Percentiles rank a stretch among this genome's conserved stretches.
Evolutionary conservation across 2,888 invertebrate genomes (phyloP).

Genomic region (Eumacrocentrus americanus): DNA sequence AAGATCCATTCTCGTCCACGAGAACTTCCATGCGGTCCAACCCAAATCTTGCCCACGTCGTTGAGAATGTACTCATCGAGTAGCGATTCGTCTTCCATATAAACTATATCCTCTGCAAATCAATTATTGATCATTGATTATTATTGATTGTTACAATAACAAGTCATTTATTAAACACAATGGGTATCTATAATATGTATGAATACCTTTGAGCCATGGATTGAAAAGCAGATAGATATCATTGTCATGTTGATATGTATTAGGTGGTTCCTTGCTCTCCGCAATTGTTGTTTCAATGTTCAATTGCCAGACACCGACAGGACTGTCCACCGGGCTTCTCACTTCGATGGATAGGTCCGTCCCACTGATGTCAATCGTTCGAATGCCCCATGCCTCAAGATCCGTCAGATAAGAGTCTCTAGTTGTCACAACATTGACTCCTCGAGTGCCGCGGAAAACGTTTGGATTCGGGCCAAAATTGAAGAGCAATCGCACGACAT

Average conservation of each 20-base stretch:
- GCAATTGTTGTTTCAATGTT: constrained; percentile 68
- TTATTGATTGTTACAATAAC: background rate
- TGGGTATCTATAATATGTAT: background rate
- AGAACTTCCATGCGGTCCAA: constrained; percentile 75
- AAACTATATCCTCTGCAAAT: constrained; percentile 74
- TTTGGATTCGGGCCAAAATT: constrained; percentile 67
- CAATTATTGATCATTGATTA: background rate
- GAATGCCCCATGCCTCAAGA: constrained; percentile 61
- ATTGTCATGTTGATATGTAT: constrained; percentile 68
- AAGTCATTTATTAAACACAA: background rate
- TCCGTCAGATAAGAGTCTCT: constrained; percentile 45
- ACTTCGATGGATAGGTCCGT: constrained; percentile 63
- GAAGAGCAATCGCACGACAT: constrained; percentile 73
- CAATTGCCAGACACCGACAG: constrained; percentile 74
- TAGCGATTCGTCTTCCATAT: constrained; percentile 72
- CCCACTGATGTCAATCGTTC: constrained; percentile 52
- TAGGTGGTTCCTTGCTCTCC: constrained; percentile 58
- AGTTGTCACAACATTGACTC: constrained; percentile 57
- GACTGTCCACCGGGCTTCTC: constrained; percentile 69
- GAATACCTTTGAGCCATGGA: constrained; percentile 78
- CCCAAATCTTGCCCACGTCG: constrained; percentile 87
- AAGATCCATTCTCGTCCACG: constrained; percentile 84
- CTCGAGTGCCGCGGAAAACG: constrained; percentile 66
- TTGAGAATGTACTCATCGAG: constrained; percentile 80
- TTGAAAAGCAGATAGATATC: constrained; percentile 81